Base-by-base conservation (phyloP, 2,113 vertebrate species). In the Cryptomyrus ogoouensis region DNA sequence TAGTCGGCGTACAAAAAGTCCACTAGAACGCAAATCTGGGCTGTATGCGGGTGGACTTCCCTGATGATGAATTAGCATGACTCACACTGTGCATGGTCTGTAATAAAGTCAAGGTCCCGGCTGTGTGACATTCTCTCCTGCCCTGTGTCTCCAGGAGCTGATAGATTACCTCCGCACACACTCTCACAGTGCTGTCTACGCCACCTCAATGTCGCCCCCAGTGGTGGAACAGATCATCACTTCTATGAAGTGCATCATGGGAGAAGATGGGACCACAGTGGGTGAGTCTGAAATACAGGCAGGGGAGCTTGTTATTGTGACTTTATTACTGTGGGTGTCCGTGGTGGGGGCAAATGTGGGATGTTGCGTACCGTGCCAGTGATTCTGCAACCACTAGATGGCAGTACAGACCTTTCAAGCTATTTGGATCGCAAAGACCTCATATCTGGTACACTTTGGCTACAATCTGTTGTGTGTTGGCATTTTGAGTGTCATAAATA, bases 231-330 rank as follows among this genome's bases (percentile, higher is more conserved):
- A 99, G 95, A 97, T 98, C 85, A 96, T 99, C 94, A 95, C 97
- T 92, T 97, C 98, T 0, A 97, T 99, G 97, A 97, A 96, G 93
- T 97, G 97, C 92, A 97, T 99, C 94, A 98, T 98, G 97, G 98
- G 98, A 91, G 96, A 98, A 94, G 98, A 99, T 83, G 97, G 97
- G 91, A 96, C 97, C 90, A 96, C 92, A 53, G 90, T 97, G 13
- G 98, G 98, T 99, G 93, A 94, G 97, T 95, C 74, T 89, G 3
- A 24, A 47, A 50, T 42, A 66, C 1, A 31, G 42, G 35, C 19
- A 15, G 21, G 24, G 87, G 5, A 5, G 44, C 21, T n/a, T 35
- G 47, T 52, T 42, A 35, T 86, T 24, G 10, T 47, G 42, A 19
- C 13, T 74, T 66, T 13, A 49, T 89, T 70, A 19, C 49, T 19